Evolutionary conservation across 2,113 vertebrate genomes (phyloP).

Genomic region (Pteruthius melanotis): DNA sequence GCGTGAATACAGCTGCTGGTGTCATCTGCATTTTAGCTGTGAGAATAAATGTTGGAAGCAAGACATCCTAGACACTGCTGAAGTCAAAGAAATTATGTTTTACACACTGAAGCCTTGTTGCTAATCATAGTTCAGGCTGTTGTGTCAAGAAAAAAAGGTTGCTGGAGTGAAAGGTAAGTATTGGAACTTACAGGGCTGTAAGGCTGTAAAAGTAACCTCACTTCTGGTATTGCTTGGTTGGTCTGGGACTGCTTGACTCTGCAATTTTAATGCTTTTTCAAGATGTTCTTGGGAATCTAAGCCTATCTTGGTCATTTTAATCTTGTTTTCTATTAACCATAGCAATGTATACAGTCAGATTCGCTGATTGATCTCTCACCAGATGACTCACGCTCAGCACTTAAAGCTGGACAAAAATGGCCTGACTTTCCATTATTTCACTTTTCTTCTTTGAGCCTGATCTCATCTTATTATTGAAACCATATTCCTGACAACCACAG

Average conservation of each 20-base stretch:
- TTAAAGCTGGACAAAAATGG: slow-evolving; percentile 39
- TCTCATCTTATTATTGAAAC: slow-evolving; percentile 59
- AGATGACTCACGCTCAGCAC: slow-evolving; percentile 39
- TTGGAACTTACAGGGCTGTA: no score
- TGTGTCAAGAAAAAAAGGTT: background rate
- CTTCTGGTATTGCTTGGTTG: background rate
- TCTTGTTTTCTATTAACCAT: slow-evolving; percentile 30
- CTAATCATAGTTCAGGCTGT: background rate
- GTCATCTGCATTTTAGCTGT: background rate
- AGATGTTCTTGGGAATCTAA: background rate
- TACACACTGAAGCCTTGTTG: background rate
- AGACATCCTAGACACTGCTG: background rate
- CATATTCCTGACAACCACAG: slow-evolving; percentile 34
- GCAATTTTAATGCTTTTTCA: background rate
- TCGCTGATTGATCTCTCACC: slow-evolving; percentile 35
- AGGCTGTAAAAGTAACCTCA: background rate
- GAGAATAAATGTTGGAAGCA: background rate
- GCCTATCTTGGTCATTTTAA: background rate
- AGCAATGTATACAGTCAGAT: slow-evolving; percentile 41
- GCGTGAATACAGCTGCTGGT: background rate
- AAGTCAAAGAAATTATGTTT: background rate
- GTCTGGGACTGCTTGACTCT: background rate
- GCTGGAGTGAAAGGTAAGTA: background rate
- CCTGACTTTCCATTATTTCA: slow-evolving; percentile 54
- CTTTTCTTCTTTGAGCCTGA: slow-evolving; percentile 38